These are phyloP conservation scores for Oligia latruncula DNA, from an alignment of 2,888 invertebrate species.

Conservation along the genomic window DNA sequence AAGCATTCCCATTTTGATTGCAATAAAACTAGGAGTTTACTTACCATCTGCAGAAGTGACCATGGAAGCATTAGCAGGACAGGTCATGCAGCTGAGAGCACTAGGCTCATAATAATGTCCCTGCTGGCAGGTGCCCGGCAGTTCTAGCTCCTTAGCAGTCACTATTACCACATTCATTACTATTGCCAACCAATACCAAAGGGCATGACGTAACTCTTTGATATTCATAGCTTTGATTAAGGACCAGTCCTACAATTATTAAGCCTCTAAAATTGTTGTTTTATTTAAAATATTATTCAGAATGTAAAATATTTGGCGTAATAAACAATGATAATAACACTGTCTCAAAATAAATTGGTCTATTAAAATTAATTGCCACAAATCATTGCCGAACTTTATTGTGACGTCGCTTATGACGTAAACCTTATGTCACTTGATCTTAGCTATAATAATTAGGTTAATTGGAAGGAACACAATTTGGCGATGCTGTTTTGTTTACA, in stretches of 20 bases:
- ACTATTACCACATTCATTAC: conserved; percentile 2
- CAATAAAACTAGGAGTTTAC: conserved; percentile 46
- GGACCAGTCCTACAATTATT: not conserved
- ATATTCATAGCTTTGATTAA: conserved; percentile 21
- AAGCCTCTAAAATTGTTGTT: not conserved
- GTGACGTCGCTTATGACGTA: conserved; percentile 37
- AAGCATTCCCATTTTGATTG: not conserved
- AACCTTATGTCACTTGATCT: conserved; percentile 54
- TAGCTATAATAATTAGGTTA: conserved; percentile 41
- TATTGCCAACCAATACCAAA: conserved; percentile 20
- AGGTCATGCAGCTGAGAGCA: conserved; percentile 76
- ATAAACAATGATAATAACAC: conserved; percentile 16
- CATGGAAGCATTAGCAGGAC: conserved; percentile 81
- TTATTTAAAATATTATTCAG: not conserved
- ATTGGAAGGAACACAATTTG: conserved; percentile 48
- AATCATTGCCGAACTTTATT: conserved; percentile 30
- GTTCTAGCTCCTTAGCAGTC: conserved; percentile 65
- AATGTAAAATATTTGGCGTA: not conserved
- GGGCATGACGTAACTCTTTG: conserved; percentile 4
- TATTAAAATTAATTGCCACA: conserved; percentile 46
- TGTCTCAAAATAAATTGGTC: conserved; percentile 30
- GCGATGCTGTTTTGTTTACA: conserved; percentile 59
- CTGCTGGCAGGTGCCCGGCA: conserved; percentile 74
- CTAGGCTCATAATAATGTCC: conserved; percentile 81
- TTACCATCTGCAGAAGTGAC: conserved; percentile 81